These are phyloP conservation scores for Siniperca undulata DNA, from an alignment of 2,797 vertebrate species.

Conservation along the genomic window DNA sequence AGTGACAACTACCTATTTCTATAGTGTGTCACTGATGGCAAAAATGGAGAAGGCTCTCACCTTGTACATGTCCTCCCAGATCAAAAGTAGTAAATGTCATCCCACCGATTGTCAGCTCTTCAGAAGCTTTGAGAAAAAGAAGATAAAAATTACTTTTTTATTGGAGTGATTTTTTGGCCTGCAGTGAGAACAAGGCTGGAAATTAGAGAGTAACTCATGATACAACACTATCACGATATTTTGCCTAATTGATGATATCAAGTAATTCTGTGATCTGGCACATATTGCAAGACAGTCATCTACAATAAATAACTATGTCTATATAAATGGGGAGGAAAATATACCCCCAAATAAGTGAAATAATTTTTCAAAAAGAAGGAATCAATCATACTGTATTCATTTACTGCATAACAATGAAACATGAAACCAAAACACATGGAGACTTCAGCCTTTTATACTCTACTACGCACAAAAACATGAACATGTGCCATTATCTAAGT, in stretches of 20 bases:
- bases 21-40: not conserved
- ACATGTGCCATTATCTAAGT: too few species aligned
- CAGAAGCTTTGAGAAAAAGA: slow-evolving; percentile 88
- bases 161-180: not conserved
- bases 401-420: not conserved
- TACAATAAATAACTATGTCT: not conserved
- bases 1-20: not conserved
- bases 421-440: not conserved
- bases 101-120: slow-evolving; percentile 97
- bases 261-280: not conserved
- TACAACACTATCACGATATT: not conserved
- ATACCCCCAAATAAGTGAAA: not conserved
- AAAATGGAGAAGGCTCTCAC: slow-evolving; percentile 77
- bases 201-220: not conserved
- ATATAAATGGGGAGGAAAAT: not conserved
- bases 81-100: slow-evolving; percentile 99
- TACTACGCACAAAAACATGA: too few species aligned
- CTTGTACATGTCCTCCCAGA: slow-evolving; percentile 95
- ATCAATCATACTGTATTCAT: not conserved
- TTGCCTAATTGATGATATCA: not conserved
- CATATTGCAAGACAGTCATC: not conserved
- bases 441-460: not conserved
- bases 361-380: not conserved
- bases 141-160: not conserved
- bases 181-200: not conserved